These are phyloP conservation scores for Microchirus variegatus DNA, from an alignment of 2,797 vertebrate genomes.

Conservation along the genomic window DNA sequence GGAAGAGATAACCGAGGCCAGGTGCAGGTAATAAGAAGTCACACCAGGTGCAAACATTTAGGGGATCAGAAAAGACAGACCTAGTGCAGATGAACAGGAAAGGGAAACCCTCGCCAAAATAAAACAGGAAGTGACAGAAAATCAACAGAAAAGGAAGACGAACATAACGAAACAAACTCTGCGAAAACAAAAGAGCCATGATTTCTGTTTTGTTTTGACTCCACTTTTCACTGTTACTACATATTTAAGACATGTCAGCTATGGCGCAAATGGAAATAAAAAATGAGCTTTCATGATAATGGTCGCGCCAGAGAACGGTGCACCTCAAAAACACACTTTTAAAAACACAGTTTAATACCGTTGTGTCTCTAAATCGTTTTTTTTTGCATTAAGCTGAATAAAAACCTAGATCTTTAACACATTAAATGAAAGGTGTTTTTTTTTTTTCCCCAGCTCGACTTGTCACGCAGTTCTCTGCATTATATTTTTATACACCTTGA, in stretches of 20 bases:
- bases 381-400: constrained; percentile 14
- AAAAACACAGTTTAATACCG: constrained; percentile 4
- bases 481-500: constrained; percentile 20
- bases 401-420: constrained; percentile 27
- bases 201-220: too few species aligned
- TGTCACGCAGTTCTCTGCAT: constrained; percentile 20
- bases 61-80: too few species aligned
- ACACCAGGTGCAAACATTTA: too few species aligned
- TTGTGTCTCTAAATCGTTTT: constrained; percentile 6
- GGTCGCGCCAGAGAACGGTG: background rate
- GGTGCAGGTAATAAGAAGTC: too few species aligned
- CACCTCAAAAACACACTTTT: constrained; percentile 17
- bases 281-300: constrained; percentile 6
- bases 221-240: too few species aligned
- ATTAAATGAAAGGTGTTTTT: constrained; percentile 25
- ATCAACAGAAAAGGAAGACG: too few species aligned
- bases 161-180: too few species aligned
- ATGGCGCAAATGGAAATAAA: constrained; percentile 17
- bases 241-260: background rate
- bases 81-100: too few species aligned
- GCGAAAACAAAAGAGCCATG: too few species aligned
- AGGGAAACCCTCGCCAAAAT: too few species aligned
- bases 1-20: too few species aligned
- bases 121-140: too few species aligned
- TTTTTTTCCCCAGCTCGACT: constrained; percentile 25